These are phyloP conservation scores for Chrysotoxum bicinctum DNA, from an alignment of 2,888 invertebrate species.

Conservation along the genomic window DNA sequence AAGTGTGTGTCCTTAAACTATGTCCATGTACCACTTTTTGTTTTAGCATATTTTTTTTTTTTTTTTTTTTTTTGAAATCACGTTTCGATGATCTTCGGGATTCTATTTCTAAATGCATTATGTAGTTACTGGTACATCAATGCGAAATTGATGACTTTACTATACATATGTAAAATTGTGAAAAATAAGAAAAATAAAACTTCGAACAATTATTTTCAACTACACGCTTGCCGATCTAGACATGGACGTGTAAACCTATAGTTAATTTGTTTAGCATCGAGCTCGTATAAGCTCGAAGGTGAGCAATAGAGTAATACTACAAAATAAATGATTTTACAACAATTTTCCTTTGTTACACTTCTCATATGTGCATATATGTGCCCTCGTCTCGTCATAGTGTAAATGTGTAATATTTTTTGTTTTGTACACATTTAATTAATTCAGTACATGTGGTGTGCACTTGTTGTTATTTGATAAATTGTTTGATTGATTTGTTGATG, in stretches of 20 bases:
- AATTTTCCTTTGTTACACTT: constrained; percentile 20
- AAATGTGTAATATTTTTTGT: constrained; percentile 37
- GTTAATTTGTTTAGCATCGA: constrained; percentile 37
- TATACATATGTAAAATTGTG: not conserved
- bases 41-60: not conserved
- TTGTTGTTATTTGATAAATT: constrained; percentile 39
- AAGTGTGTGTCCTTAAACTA: constrained; percentile 56
- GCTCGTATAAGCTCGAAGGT: constrained; percentile 42
- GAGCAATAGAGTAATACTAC: constrained; percentile 7
- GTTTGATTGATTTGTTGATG: constrained; percentile 54
- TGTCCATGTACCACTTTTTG: constrained; percentile 60
- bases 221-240: constrained; percentile 35
- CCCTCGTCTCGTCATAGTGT: constrained; percentile 14
- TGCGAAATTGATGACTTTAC: constrained; percentile 1
- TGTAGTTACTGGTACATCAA: not conserved
- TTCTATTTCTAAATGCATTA: constrained; percentile 42
- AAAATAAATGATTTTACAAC: constrained; percentile 42
- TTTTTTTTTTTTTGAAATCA: constrained; percentile 39
- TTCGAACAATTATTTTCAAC: not conserved
- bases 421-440: constrained; percentile 41
- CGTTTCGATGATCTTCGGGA: constrained; percentile 54
- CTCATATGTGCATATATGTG: not conserved
- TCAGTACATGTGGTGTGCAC: constrained; percentile 45
- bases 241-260: constrained; percentile 2
- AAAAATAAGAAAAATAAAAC: not conserved